Percentiles rank a stretch among this genome's conserved stretches.
These are phyloP conservation scores for Agriotes lineatus DNA, from an alignment of 2,888 invertebrate species.

Conservation along the genomic window DNA sequence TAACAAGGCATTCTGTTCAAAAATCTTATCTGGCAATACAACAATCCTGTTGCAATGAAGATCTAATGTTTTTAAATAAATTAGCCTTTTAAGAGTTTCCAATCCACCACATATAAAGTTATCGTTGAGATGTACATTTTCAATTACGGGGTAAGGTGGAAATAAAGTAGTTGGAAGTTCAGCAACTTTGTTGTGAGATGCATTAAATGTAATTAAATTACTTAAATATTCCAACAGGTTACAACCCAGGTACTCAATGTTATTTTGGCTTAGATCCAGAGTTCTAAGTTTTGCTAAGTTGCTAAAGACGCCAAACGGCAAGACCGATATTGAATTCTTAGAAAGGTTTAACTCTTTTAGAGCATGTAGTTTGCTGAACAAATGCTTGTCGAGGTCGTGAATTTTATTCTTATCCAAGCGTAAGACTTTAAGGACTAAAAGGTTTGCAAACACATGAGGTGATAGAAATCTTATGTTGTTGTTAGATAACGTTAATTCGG, in stretches of 20 bases:
- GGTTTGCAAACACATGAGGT: no score
- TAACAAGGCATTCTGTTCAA: background rate
- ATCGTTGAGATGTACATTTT: background rate
- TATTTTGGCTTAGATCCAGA: conserved; percentile 17
- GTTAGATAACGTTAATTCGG: no score
- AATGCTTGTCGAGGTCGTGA: no score
- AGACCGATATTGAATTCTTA: conserved; percentile 10
- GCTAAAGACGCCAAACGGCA: conserved; percentile 18
- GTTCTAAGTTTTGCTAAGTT: background rate
- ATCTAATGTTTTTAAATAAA: background rate
- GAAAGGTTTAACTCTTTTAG: no score
- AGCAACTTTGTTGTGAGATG: background rate
- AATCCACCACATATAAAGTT: background rate
- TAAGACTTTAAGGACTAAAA: no score
- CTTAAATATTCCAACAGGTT: conserved; percentile 13
- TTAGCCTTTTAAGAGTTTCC: background rate
- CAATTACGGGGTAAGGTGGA: background rate
- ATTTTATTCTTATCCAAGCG: no score
- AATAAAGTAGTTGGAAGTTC: background rate
- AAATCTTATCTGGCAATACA: background rate
- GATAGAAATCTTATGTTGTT: no score
- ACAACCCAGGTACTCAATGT: background rate
- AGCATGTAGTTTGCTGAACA: no score
- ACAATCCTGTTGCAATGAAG: conserved; percentile 9
- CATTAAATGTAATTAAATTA: background rate